Evolutionary conservation across 2,888 invertebrate species (phyloP).

Genomic region (Byasa hedistus): DNA sequence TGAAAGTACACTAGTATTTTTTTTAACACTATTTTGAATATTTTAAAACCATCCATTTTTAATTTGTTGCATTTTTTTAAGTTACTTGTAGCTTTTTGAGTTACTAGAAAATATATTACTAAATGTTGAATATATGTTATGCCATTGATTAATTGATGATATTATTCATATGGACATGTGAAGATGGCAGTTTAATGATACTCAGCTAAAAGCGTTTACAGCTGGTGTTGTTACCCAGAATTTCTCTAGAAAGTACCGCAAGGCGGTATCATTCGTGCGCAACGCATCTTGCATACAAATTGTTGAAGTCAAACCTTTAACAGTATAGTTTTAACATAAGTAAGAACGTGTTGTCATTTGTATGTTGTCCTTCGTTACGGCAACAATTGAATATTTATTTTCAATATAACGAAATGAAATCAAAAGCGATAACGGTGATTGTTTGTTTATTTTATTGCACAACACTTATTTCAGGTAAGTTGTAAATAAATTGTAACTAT

Average conservation of each 20-base stretch:
- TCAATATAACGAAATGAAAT: constrained; percentile 55
- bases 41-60: background rate
- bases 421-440: constrained; percentile 45
- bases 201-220: constrained; percentile 42
- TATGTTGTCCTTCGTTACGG: constrained; percentile 69
- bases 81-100: background rate
- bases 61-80: background rate
- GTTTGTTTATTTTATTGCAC: constrained; percentile 49
- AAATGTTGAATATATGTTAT: constrained; percentile 2
- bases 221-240: constrained; percentile 58
- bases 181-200: constrained; percentile 51
- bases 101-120: background rate
- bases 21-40: background rate
- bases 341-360: constrained; percentile 62
- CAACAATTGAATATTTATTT: constrained; percentile 47
- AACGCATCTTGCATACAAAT: constrained; percentile 75
- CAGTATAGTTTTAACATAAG: constrained; percentile 58
- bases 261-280: constrained; percentile 63
- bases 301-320: constrained; percentile 54
- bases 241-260: constrained; percentile 79
- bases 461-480: constrained; percentile 49
- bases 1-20: background rate
- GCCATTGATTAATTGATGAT: constrained; percentile 21
- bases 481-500: background rate
- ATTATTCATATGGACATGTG: constrained; percentile 30